Percentiles rank a stretch among this genome's conserved stretches.
Evolutionary conservation across 2,797 vertebrate genomes (phyloP).

Genomic region (Onychomys arenicola): DNA sequence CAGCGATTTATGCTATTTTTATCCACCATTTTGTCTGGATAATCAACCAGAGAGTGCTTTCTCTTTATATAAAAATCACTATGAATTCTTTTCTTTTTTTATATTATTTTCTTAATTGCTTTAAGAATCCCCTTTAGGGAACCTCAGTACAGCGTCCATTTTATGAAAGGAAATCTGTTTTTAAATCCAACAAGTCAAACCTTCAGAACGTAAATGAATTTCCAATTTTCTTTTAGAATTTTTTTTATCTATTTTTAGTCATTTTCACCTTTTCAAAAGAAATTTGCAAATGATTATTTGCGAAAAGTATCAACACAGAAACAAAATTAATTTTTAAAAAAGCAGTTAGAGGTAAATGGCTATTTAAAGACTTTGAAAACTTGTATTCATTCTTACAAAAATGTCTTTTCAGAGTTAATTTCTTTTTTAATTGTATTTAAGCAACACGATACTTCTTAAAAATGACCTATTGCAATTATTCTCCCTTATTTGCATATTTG

Average conservation of each 20-base stretch:
- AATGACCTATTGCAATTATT: not conserved
- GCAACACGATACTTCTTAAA: conserved; percentile 38
- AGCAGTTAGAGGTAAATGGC: not conserved
- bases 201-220: conserved; percentile 5
- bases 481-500: conserved; percentile 35
- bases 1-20: not conserved
- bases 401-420: not conserved
- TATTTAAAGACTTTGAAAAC: not conserved
- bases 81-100: conserved; percentile 19
- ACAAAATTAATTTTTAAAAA: conserved; percentile 36
- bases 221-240: not conserved
- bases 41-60: conserved; percentile 8
- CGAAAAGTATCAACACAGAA: not conserved
- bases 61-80: conserved; percentile 24
- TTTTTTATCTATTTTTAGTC: conserved; percentile 19
- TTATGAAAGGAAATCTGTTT: not conserved
- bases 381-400: conserved; percentile 38
- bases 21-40: not conserved
- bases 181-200: not conserved
- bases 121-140: conserved; percentile 20
- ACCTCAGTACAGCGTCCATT: not conserved
- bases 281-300: conserved; percentile 24
- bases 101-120: conserved; percentile 54
- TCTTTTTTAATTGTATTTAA: conserved; percentile 40
- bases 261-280: conserved; percentile 40